These are phyloP conservation scores for Camelus dromedarius DNA, from an alignment of 2,113 vertebrate species.

Conservation along the genomic window DNA sequence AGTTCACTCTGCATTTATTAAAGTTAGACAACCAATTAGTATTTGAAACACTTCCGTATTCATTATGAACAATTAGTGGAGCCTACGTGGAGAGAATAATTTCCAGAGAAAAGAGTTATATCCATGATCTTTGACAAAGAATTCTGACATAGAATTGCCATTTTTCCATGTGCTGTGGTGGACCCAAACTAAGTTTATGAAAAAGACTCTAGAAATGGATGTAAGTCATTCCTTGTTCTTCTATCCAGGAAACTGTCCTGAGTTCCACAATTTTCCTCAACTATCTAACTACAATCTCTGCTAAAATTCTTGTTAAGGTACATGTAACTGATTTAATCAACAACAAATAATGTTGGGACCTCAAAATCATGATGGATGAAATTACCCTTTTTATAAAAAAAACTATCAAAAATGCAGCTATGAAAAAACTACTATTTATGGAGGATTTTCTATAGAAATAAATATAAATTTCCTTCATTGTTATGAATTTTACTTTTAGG, in stretches of 20 bases:
- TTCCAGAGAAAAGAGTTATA: not conserved
- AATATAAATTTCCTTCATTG: not conserved
- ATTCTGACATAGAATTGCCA: not conserved
- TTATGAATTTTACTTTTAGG: not conserved
- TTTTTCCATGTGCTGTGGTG: not conserved
- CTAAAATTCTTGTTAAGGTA: not conserved
- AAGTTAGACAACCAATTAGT: not conserved
- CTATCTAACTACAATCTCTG: not conserved
- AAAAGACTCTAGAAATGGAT: not conserved
- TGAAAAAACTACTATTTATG: not conserved
- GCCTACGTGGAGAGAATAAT: not conserved
- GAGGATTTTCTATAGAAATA: not conserved
- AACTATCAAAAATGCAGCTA: not conserved
- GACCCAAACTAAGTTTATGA: not conserved
- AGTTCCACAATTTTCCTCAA: not conserved
- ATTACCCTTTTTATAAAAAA: not conserved
- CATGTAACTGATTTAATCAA: not conserved
- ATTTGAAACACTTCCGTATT: not conserved
- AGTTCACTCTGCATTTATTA: not conserved
- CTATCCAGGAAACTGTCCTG: not conserved
- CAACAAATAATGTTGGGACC: not conserved
- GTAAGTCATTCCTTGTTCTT: not conserved
- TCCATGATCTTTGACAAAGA: not conserved
- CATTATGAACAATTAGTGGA: not conserved
- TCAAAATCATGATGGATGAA: not conserved